phyloP scores from a whole-genome alignment of 2,888 invertebrate genomes.

The Oconnorella tubifera region DNA sequence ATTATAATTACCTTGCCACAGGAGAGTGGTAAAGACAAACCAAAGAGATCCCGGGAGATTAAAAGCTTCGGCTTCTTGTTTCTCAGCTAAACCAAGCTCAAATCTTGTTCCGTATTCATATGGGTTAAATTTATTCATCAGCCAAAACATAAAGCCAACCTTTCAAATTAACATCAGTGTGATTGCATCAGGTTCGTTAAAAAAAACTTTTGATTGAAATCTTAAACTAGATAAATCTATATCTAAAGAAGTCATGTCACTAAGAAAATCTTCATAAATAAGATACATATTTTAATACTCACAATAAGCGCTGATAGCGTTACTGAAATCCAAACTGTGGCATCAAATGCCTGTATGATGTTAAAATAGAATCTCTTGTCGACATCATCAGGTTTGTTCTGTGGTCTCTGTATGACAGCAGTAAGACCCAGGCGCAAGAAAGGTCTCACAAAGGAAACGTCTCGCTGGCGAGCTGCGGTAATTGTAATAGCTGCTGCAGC shows the following conservation, averaged over 20 bases:
- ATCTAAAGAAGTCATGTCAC: too few relatives aligned
- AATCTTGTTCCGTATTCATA: slow-evolving; percentile 27
- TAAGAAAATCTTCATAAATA: background rate
- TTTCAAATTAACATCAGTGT: slow-evolving; percentile 7
- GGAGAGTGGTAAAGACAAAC: slow-evolving; percentile 29
- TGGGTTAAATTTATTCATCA: slow-evolving; percentile 28
- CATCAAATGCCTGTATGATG: background rate
- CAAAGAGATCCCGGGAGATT: slow-evolving; percentile 27
- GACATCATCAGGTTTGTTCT: background rate
- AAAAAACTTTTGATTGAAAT: too few relatives aligned
- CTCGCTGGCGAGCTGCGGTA: slow-evolving; percentile 13
- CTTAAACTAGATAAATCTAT: too few relatives aligned
- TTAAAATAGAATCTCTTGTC: background rate
- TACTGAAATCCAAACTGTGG: background rate
- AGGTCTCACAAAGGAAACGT: slow-evolving; percentile 24
- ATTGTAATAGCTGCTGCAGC: slow-evolving; percentile 27
- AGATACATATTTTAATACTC: background rate
- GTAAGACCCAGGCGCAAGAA: slow-evolving; percentile 25
- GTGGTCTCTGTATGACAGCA: slow-evolving; percentile 20
- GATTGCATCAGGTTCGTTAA: background rate
- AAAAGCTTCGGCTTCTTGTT: slow-evolving; percentile 22
- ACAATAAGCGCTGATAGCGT: background rate
- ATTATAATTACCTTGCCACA: slow-evolving; percentile 35
- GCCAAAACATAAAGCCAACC: slow-evolving; percentile 28
- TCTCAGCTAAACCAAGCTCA: slow-evolving; percentile 24